A percentile compares a stretch with the other conserved stretches of the same genome.
Conservation (phyloP, 2,113 vertebrate species). For the Nymphicus hollandicus region DNA sequence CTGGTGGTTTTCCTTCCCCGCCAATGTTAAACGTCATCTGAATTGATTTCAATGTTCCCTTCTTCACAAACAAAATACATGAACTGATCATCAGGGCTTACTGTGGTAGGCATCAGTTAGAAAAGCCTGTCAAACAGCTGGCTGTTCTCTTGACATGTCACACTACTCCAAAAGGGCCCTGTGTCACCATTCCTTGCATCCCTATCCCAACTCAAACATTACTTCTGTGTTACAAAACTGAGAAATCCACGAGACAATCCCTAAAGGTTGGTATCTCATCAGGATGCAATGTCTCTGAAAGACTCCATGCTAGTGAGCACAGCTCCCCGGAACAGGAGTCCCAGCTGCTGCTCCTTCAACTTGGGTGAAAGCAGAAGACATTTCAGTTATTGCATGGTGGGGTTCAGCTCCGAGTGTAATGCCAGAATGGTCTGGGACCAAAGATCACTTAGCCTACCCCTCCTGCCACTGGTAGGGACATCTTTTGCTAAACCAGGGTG, state of each 20-base stretch:
- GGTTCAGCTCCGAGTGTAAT: neutral
- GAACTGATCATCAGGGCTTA: neutral
- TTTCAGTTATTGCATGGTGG: accelerated
- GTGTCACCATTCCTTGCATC: neutral
- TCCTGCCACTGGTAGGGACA: neutral
- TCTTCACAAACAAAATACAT: neutral
- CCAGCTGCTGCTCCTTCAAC: neutral
- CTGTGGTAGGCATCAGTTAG: neutral
- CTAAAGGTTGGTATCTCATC: neutral
- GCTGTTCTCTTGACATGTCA: neutral
- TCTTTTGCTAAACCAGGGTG: neutral
- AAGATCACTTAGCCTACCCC: neutral
- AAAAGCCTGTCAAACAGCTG: neutral
- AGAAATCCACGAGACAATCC: neutral
- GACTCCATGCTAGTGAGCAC: neutral
- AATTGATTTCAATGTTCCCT: neutral
- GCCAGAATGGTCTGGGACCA: neutral
- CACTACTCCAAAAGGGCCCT: neutral
- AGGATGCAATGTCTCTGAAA: neutral
- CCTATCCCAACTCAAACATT: neutral
- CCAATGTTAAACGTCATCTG: neutral
- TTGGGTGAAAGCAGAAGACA: neutral
- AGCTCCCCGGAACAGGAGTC: neutral
- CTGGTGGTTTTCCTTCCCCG: neutral
- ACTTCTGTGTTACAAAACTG: neutral